Percentiles rank a stretch among this genome's conserved stretches.
phyloP scores from a whole-genome alignment of 2,888 invertebrate genomes.

The Melolontha melolontha region DNA sequence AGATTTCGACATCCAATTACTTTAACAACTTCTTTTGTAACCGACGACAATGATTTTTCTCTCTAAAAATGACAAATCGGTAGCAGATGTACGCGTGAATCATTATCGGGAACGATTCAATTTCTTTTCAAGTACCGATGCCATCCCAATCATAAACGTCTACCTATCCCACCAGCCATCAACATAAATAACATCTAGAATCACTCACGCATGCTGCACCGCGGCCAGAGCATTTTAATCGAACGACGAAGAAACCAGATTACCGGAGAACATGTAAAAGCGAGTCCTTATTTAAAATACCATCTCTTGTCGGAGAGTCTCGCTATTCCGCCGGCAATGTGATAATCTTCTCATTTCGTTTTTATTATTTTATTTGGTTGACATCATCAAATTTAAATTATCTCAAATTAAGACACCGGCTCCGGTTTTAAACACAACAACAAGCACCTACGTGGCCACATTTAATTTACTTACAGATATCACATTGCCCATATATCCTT shows the following conservation, averaged over 20 bases:
- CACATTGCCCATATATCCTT: conserved; percentile 3
- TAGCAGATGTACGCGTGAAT: conserved; percentile 12
- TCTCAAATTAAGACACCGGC: conserved; percentile 29
- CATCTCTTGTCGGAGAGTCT: not conserved
- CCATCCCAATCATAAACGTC: conserved; percentile 4
- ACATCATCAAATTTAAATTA: conserved; percentile 30
- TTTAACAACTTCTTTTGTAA: too few relatives aligned
- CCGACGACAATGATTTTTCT: not conserved
- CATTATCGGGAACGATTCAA: conserved; percentile 14
- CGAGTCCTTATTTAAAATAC: conserved; percentile 17
- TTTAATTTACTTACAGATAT: conserved; percentile 20
- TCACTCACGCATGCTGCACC: conserved; percentile 23
- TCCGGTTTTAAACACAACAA: not conserved
- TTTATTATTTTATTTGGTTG: conserved; percentile 18
- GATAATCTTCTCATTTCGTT: conserved; percentile 9
- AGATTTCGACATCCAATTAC: too few relatives aligned
- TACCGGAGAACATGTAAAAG: conserved; percentile 13
- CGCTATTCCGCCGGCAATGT: not conserved
- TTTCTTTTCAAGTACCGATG: conserved; percentile 9
- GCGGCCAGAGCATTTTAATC: conserved; percentile 9
- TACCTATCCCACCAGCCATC: conserved; percentile 11
- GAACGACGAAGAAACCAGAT: conserved; percentile 13
- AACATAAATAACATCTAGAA: conserved; percentile 17
- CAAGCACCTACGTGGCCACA: conserved; percentile 6
- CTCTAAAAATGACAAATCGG: not conserved